Percentiles rank a stretch among this genome's conserved stretches.
Conservation (phyloP, 2,113 vertebrate genomes). For the Chaetops frenatus region DNA sequence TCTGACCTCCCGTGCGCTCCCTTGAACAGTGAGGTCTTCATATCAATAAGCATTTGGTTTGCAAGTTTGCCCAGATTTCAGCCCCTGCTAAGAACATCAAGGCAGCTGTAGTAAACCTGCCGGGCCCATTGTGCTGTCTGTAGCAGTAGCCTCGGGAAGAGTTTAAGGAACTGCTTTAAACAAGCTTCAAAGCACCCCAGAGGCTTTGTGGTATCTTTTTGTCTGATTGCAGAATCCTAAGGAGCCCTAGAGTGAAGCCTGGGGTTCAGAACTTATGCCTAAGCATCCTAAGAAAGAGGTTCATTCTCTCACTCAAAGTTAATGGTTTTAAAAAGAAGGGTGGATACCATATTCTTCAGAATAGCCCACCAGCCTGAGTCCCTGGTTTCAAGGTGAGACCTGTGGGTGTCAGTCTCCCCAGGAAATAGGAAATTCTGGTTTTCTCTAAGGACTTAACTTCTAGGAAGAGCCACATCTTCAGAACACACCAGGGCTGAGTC, state of each 20-base stretch:
- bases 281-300: background rate
- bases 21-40: background rate
- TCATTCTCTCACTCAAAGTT: background rate
- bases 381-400: background rate
- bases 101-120: background rate
- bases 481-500: background rate
- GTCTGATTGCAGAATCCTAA: background rate
- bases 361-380: background rate
- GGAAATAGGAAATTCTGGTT: background rate
- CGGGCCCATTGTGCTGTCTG: background rate
- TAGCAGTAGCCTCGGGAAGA: background rate
- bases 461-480: background rate
- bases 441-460: background rate
- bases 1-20: rapidly evolving
- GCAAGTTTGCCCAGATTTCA: background rate
- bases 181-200: background rate
- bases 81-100: background rate
- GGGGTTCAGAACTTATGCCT: background rate
- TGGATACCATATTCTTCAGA: background rate
- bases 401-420: background rate
- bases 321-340: background rate
- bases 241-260: background rate
- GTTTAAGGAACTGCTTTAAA: background rate
- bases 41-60: background rate
- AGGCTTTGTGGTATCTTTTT: background rate